A percentile compares a stretch with the other conserved stretches of the same genome.
These are phyloP conservation scores for Sphecodes monilicornis DNA, from an alignment of 2,888 invertebrate genomes.

Conservation along the genomic window DNA sequence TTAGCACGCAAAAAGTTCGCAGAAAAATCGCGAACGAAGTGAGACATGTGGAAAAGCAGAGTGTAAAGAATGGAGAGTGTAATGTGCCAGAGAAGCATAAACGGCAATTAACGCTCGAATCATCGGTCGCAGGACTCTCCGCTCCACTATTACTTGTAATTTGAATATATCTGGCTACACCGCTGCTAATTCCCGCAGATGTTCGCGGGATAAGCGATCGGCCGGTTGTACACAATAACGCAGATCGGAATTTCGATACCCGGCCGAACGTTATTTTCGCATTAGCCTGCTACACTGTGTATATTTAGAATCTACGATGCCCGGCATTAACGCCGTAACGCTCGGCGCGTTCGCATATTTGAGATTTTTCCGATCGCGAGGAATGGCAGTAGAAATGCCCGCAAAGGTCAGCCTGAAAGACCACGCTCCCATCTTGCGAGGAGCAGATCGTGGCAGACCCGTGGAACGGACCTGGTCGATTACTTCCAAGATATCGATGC, in stretches of 20 bases:
- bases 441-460: constrained; percentile 28
- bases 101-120: not conserved
- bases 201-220: not conserved
- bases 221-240: not conserved
- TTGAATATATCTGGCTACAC: not conserved
- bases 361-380: constrained; percentile 51
- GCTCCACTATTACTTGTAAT: too few species aligned
- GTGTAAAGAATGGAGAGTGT: not conserved
- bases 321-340: constrained; percentile 45
- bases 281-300: constrained; percentile 34
- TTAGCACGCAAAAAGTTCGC: too few species aligned
- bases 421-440: constrained; percentile 34
- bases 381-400: constrained; percentile 51
- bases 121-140: not conserved
- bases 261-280: constrained; percentile 42
- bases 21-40: too few species aligned
- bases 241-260: constrained; percentile 40
- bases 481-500: constrained; percentile 4
- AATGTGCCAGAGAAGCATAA: not conserved
- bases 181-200: not conserved
- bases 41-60: not conserved
- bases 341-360: constrained; percentile 55
- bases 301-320: constrained; percentile 42
- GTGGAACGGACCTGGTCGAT: constrained; percentile 20
- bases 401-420: constrained; percentile 54